Evolutionary conservation across 2,797 vertebrate species (phyloP).

Genomic region (Phataginus tricuspis): DNA sequence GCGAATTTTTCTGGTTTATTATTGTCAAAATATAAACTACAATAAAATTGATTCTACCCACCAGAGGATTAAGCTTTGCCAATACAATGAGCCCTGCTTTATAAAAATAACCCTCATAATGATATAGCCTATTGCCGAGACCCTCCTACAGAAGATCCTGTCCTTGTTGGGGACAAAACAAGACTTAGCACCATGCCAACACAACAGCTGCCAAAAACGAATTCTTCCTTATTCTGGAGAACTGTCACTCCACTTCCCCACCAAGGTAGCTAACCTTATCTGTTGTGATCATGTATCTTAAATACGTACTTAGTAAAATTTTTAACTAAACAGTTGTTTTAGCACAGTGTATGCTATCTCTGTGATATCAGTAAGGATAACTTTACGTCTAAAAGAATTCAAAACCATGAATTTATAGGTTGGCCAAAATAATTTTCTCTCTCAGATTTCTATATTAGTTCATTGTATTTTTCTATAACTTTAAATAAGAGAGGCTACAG

Average conservation of each 20-base stretch:
- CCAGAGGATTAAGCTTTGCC: conserved; percentile 47
- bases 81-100: conserved; percentile 55
- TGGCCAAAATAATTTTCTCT: conserved; percentile 16
- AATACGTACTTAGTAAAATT: neutral
- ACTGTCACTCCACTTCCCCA: neutral
- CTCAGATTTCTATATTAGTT: neutral
- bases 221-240: conserved; percentile 51
- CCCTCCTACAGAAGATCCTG: conserved; percentile 62
- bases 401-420: neutral
- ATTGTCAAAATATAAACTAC: conserved; percentile 34
- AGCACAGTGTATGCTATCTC: neutral
- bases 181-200: conserved; percentile 67
- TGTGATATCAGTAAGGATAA: neutral
- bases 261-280: neutral
- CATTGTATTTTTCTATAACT: neutral
- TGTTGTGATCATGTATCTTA: neutral
- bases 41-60: conserved; percentile 53
- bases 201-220: conserved; percentile 63
- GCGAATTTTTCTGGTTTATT: neutral
- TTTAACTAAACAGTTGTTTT: conserved; percentile 5
- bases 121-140: conserved; percentile 40
- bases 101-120: conserved; percentile 71
- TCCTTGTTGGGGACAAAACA: conserved; percentile 61
- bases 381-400: conserved; percentile 24
- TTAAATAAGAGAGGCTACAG: neutral